phyloP scores from a whole-genome alignment of 2,888 invertebrate genomes.

The Melanchra persicariae region DNA sequence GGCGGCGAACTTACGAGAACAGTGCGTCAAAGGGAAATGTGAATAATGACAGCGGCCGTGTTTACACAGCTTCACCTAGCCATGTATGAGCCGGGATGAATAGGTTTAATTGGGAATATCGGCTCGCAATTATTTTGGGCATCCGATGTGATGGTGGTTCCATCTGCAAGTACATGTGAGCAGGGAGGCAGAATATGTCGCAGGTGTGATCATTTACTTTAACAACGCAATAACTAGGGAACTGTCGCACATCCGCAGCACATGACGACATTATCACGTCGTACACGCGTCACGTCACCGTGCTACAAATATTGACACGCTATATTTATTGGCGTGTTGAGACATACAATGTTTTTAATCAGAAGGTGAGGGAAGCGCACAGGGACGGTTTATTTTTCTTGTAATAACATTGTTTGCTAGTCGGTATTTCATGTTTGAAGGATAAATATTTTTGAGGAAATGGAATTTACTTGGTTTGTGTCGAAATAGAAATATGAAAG shows the following conservation, averaged over 20 bases:
- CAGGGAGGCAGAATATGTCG: conserved; percentile 46
- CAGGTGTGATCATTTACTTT: conserved; percentile 67
- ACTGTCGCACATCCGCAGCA: conserved; percentile 55
- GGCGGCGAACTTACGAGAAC: conserved; percentile 75
- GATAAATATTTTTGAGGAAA: conserved; percentile 54
- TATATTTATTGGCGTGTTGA: conserved; percentile 62
- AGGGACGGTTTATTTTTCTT: conserved; percentile 52
- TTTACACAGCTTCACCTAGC: conserved; percentile 69
- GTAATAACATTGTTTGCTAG: conserved; percentile 55
- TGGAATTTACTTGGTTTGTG: conserved; percentile 49
- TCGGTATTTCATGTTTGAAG: conserved; percentile 47
- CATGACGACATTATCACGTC: conserved; percentile 61
- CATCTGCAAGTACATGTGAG: conserved; percentile 39
- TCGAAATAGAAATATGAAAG: conserved; percentile 37
- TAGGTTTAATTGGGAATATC: conserved; percentile 63
- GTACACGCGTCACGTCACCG: conserved; percentile 54
- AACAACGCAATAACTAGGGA: conserved; percentile 64
- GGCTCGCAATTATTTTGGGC: conserved; percentile 32
- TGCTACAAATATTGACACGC: conserved; percentile 63
- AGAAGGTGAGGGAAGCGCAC: conserved; percentile 48
- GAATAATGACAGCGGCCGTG: conserved; percentile 80
- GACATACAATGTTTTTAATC: conserved; percentile 64
- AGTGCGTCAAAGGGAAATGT: conserved; percentile 80
- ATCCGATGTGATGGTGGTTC: conserved; percentile 24
- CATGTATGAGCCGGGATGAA: conserved; percentile 55